Conservation (phyloP, 92 coral and sea anemone genomes). For the Meandrina meandrites region DNA sequence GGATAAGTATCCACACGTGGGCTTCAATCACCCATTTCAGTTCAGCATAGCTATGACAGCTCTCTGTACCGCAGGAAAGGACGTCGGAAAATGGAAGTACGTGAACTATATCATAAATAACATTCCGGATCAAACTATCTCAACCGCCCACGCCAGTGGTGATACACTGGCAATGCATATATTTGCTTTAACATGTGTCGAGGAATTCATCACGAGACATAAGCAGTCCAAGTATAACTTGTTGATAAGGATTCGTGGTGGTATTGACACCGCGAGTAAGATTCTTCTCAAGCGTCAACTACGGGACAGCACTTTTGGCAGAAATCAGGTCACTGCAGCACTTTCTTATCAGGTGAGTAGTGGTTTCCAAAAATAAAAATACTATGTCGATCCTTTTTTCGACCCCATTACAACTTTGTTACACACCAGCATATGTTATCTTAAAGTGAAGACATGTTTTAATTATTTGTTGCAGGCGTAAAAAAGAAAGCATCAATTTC, state of each 20-base stretch:
- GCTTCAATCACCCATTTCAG: slow-evolving; percentile 72
- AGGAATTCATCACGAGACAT: not conserved
- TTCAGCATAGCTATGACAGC: slow-evolving; percentile 70
- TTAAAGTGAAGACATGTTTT: too few relatives aligned
- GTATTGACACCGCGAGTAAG: not conserved
- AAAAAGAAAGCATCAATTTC: too few relatives aligned
- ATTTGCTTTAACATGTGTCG: slow-evolving; percentile 78
- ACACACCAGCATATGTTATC: too few relatives aligned
- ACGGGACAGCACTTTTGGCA: slow-evolving; percentile 2
- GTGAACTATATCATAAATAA: not conserved
- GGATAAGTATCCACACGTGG: slow-evolving; percentile 33
- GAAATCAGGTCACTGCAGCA: slow-evolving; percentile 23
- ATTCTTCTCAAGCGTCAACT: not conserved
- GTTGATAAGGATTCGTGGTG: not conserved
- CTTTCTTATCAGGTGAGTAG: slow-evolving; percentile 2
- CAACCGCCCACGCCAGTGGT: slow-evolving; percentile 26
- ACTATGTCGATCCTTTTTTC: too few relatives aligned
- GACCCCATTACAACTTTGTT: too few relatives aligned
- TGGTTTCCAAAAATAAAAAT: too few relatives aligned
- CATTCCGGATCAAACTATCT: not conserved
- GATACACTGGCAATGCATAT: slow-evolving; percentile 72
- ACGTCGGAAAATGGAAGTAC: not conserved
- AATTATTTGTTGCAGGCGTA: too few relatives aligned
- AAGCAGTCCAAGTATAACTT: not conserved
- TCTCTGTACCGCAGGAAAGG: slow-evolving; percentile 64